A percentile compares a stretch with the other conserved stretches of the same genome.
Conservation (phyloP, 2,797 vertebrate genomes). For the Phoxinus dragarum region DNA sequence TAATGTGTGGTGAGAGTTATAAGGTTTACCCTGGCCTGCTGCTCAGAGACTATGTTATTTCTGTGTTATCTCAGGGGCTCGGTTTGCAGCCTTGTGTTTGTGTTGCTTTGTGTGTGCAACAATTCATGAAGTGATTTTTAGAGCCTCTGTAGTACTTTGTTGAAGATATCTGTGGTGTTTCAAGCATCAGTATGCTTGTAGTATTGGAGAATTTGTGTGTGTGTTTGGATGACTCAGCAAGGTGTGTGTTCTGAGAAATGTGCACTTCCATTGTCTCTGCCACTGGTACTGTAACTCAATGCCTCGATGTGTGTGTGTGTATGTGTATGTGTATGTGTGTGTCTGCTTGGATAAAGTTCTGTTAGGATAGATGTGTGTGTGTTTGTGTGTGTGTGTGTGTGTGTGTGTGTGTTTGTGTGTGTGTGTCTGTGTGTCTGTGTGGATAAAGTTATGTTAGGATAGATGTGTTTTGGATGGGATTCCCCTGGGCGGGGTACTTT, state of each 20-base stretch:
- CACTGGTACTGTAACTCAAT: constrained; percentile 24
- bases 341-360: neutral
- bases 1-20: constrained; percentile 31
- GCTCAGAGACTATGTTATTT: constrained; percentile 17
- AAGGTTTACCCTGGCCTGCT: constrained; percentile 28
- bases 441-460: neutral
- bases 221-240: constrained; percentile 37
- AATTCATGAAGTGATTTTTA: neutral
- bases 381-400: neutral
- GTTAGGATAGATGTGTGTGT: neutral
- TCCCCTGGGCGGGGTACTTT: constrained; percentile 25
- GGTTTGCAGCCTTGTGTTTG: constrained; percentile 9
- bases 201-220: neutral
- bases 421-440: neutral
- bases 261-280: constrained; percentile 31
- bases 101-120: constrained; percentile 20
- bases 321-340: neutral
- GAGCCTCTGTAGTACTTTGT: neutral
- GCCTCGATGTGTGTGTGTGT: neutral
- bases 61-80: constrained; percentile 6
- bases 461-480: constrained; percentile 31
- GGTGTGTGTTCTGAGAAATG: constrained; percentile 35
- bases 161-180: neutral
- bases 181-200: neutral
- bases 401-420: neutral